phyloP scores from a whole-genome alignment of 2,113 vertebrate species.

The Laterallus jamaicensis region DNA sequence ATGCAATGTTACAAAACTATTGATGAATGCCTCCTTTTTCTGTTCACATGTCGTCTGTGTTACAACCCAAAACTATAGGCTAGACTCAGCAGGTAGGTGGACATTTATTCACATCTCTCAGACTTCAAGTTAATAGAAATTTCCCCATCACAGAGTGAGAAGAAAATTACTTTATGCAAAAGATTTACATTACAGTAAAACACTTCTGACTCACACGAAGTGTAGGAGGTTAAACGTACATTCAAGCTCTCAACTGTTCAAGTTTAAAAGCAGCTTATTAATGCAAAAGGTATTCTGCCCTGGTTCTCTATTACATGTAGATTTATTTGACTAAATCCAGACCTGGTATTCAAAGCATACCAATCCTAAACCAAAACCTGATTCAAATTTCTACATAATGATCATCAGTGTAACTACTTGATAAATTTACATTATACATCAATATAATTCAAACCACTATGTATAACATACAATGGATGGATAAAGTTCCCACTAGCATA shows the following conservation, averaged over 20 bases:
- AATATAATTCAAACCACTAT: not conserved
- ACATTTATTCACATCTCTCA: not conserved
- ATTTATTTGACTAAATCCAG: not conserved
- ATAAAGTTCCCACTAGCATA: not conserved
- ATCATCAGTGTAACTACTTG: not conserved
- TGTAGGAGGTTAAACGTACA: constrained; percentile 19
- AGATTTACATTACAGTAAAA: not conserved
- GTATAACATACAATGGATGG: not conserved
- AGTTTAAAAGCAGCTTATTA: not conserved
- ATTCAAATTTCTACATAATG: not conserved
- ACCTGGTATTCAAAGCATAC: not conserved
- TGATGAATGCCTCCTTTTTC: not conserved
- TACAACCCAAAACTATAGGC: not conserved
- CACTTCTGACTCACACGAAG: not conserved
- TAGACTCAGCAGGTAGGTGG: not conserved
- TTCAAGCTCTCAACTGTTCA: not conserved
- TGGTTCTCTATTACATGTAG: not conserved
- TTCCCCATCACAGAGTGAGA: not conserved
- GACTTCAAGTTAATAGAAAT: constrained; percentile 1
- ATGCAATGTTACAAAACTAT: not conserved
- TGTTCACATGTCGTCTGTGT: not conserved
- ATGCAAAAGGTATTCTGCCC: not conserved
- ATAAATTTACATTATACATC: not conserved
- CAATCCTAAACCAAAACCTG: not conserved
- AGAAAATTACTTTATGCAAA: constrained; percentile 20